Percentiles rank a stretch among this genome's conserved stretches.
Conservation (phyloP, 2,113 vertebrate species). For the Prinia subflava region DNA sequence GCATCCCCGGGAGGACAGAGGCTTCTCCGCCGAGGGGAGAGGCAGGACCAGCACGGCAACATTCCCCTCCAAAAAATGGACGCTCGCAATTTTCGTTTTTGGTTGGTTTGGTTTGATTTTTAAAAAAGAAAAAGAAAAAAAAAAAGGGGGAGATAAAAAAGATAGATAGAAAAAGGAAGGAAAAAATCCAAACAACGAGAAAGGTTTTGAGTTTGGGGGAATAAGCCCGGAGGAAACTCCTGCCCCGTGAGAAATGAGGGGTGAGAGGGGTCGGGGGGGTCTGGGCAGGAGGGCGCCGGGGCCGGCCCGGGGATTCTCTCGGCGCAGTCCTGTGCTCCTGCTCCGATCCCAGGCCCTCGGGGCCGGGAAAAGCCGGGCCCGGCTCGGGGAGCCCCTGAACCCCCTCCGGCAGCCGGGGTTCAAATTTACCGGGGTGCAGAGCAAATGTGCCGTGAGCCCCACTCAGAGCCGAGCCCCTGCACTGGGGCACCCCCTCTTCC, state of each 20-base stretch:
- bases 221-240: not conserved
- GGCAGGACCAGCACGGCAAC: not conserved
- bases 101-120: not conserved
- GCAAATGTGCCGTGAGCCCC: not conserved
- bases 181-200: not conserved
- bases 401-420: not conserved
- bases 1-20: not conserved
- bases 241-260: not conserved
- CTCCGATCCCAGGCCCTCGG: not conserved
- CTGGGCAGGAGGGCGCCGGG: not conserved
- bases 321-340: not conserved
- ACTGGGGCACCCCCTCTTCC: accelerated
- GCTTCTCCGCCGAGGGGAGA: not conserved
- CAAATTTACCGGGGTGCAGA: not conserved
- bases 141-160: accelerated
- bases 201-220: not conserved
- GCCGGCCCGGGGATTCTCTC: not conserved
- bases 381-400: not conserved
- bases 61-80: not conserved
- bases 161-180: accelerated
- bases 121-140: not conserved
- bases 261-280: not conserved
- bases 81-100: not conserved
- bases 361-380: not conserved
- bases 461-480: not conserved